These are phyloP conservation scores for Drosophila lacertosa DNA, from an alignment of 1,140 invertebrate species.

Conservation along the genomic window DNA sequence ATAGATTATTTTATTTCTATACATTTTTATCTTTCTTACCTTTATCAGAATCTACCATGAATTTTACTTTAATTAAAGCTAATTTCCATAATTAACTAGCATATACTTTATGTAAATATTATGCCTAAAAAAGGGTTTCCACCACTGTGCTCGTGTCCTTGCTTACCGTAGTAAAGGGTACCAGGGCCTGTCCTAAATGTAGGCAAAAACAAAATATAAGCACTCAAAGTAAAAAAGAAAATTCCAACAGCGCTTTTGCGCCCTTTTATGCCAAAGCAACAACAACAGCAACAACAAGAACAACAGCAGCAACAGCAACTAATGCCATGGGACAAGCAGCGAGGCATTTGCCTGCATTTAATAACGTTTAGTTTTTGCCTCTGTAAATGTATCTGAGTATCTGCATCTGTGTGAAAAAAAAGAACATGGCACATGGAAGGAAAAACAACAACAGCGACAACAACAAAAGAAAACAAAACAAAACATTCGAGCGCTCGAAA, in stretches of 20 bases:
- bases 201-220: slow-evolving; percentile 63
- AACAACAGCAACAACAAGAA: slow-evolving; percentile 41
- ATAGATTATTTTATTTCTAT: too few relatives aligned
- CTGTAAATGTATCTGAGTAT: slow-evolving; percentile 49
- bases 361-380: slow-evolving; percentile 70
- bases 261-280: slow-evolving; percentile 55
- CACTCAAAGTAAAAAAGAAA: slow-evolving; percentile 57
- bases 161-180: slow-evolving; percentile 9
- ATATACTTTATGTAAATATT: not conserved
- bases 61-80: slow-evolving; percentile 49
- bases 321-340: slow-evolving; percentile 55
- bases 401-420: slow-evolving; percentile 54
- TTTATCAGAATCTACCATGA: too few relatives aligned
- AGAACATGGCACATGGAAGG: slow-evolving; percentile 39
- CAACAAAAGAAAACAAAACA: slow-evolving; percentile 42
- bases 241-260: slow-evolving; percentile 48
- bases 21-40: too few relatives aligned
- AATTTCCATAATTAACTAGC: slow-evolving; percentile 22
- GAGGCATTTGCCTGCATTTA: slow-evolving; percentile 75
- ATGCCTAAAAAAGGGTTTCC: too few relatives aligned
- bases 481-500: slow-evolving; percentile 56
- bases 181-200: slow-evolving; percentile 45
- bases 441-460: slow-evolving; percentile 54
- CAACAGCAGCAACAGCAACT: slow-evolving; percentile 44
- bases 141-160: slow-evolving; percentile 37